phyloP scores from a whole-genome alignment of 2,113 vertebrate genomes.

The Scalopus aquaticus region DNA sequence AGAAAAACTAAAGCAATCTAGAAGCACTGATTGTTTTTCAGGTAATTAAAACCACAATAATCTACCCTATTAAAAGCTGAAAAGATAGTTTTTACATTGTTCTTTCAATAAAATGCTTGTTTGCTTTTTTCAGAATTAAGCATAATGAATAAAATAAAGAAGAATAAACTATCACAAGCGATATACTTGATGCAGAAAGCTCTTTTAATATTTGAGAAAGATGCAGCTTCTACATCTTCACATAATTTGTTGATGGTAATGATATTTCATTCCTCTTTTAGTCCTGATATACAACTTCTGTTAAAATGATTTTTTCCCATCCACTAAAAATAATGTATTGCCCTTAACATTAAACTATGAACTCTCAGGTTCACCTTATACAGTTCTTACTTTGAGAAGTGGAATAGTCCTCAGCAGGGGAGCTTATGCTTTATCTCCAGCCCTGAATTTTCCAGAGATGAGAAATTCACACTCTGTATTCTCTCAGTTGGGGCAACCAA shows the following conservation, averaged over 20 bases:
- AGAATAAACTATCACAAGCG: conserved; percentile 92
- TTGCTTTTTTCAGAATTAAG: conserved; percentile 84
- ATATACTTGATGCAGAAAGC: conserved; percentile 93
- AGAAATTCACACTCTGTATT: background rate
- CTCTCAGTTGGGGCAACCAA: background rate
- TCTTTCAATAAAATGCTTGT: conserved; percentile 62
- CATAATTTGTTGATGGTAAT: conserved; percentile 90
- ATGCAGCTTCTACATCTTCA: conserved; percentile 71
- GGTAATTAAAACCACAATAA: conserved; percentile 73
- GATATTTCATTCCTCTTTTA: conserved; percentile 37
- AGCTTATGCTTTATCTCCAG: background rate
- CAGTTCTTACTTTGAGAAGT: background rate
- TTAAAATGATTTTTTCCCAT: conserved; percentile 12
- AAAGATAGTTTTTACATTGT: conserved; percentile 20
- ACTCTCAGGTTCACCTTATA: background rate
- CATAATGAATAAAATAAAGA: conserved; percentile 90
- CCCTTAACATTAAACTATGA: background rate
- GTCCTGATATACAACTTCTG: background rate
- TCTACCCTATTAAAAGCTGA: background rate
- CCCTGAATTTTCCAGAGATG: background rate
- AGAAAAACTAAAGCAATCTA: conserved; percentile 55
- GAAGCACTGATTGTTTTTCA: conserved; percentile 75
- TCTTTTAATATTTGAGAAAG: conserved; percentile 81
- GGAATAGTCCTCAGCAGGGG: background rate
- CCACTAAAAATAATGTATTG: conserved; percentile 20